Conservation (phyloP, 1,140 invertebrate genomes). For the Prorops nasuta region DNA sequence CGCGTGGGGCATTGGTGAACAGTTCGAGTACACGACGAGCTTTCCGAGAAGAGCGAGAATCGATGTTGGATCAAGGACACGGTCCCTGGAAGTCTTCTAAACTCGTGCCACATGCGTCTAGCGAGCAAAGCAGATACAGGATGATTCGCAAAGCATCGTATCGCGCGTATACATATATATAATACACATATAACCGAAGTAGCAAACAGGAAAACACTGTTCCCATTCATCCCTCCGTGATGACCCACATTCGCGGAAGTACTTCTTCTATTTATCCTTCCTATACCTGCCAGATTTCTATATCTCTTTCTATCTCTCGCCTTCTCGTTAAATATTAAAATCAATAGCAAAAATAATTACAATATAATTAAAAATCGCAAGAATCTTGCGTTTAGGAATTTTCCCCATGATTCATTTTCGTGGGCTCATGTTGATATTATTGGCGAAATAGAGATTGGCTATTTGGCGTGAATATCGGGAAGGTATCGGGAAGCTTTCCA, state of each 20-base stretch:
- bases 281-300: background rate
- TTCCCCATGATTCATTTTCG: too few relatives aligned
- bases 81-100: background rate
- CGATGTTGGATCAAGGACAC: background rate
- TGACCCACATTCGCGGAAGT: slow-evolving; percentile 42
- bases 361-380: background rate
- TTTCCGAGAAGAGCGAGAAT: background rate
- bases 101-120: background rate
- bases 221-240: slow-evolving; percentile 31
- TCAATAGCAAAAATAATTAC: background rate
- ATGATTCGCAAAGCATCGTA: background rate
- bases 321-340: background rate
- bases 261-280: slow-evolving; percentile 3
- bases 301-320: background rate
- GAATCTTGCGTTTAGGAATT: too few relatives aligned
- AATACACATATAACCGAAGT: too few relatives aligned
- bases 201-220: slow-evolving; percentile 30
- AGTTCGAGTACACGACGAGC: background rate
- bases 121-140: background rate
- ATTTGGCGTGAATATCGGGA: too few relatives aligned
- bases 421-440: too few relatives aligned
- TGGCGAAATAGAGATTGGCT: too few relatives aligned
- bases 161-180: too few relatives aligned
- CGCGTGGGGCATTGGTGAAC: too few relatives aligned
- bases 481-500: background rate